phyloP scores from a whole-genome alignment of 2,113 vertebrate species.

The western clawed frog (Xenopus tropicalis) region DNA sequence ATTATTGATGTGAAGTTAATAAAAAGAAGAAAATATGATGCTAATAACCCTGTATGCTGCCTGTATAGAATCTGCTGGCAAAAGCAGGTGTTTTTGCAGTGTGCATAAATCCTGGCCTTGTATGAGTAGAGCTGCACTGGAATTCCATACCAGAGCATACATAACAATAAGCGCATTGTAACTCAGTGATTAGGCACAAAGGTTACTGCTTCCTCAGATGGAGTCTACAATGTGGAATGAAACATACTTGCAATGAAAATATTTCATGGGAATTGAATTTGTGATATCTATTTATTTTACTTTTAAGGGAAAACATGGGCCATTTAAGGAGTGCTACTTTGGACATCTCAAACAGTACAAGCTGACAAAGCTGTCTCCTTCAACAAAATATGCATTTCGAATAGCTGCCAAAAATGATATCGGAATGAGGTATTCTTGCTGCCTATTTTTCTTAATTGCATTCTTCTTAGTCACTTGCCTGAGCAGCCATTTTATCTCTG shows the following conservation, averaged over 20 bases:
- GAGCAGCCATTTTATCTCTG: not conserved
- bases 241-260: not conserved
- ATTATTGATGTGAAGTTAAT: too few relatives aligned
- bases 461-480: not conserved
- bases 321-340: slow-evolving; percentile 73
- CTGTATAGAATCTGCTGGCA: too few relatives aligned
- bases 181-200: not conserved
- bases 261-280: not conserved
- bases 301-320: slow-evolving; percentile 64
- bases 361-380: slow-evolving; percentile 64
- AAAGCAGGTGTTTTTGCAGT: not conserved
- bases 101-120: not conserved
- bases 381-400: slow-evolving; percentile 70
- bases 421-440: slow-evolving; percentile 65
- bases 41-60: too few relatives aligned
- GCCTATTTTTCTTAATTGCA: not conserved
- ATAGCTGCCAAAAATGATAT: slow-evolving; percentile 75
- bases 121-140: not conserved
- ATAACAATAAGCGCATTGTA: not conserved
- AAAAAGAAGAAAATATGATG: too few relatives aligned
- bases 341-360: slow-evolving; percentile 74
- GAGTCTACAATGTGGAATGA: not conserved
- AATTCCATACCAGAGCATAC: too few relatives aligned
- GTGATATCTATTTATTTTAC: not conserved
- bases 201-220: not conserved